A percentile compares a stretch with the other conserved stretches of the same genome.
Conservation (phyloP, 92 coral and sea anemone species). For the Zoanthus sociatus region DNA sequence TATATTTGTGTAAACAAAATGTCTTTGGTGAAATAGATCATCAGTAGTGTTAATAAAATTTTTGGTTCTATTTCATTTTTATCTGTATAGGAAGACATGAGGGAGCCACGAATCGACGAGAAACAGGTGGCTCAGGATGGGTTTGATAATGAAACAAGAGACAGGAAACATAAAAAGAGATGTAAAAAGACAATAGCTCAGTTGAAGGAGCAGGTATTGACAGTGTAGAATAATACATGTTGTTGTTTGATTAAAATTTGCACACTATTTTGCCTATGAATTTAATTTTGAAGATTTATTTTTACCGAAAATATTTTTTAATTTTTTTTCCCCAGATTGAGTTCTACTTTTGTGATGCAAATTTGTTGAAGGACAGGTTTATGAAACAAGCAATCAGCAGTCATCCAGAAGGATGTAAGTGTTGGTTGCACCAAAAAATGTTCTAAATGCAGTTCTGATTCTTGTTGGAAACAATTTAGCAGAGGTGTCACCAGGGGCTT, state of each 20-base stretch:
- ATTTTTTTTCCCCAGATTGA: slow-evolving; percentile 65
- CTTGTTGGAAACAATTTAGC: neutral
- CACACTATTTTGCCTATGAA: neutral
- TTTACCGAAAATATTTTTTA: too few relatives aligned
- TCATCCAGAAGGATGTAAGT: slow-evolving; percentile 94
- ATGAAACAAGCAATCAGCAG: slow-evolving; percentile 78
- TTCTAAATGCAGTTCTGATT: neutral
- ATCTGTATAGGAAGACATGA: slow-evolving; percentile 35
- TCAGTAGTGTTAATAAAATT: too few relatives aligned
- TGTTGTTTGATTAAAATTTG: too few relatives aligned
- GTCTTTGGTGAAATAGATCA: too few relatives aligned
- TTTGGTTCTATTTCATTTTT: neutral
- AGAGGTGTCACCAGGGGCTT: neutral
- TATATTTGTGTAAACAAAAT: too few relatives aligned
- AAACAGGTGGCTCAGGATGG: slow-evolving; percentile 23
- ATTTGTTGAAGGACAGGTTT: slow-evolving; percentile 91
- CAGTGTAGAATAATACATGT: too few relatives aligned
- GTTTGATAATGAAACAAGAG: slow-evolving; percentile 34
- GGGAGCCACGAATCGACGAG: slow-evolving; percentile 14
- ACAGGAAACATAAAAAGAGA: slow-evolving; percentile 85
- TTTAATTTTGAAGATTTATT: neutral
- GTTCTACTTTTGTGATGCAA: slow-evolving; percentile 96
- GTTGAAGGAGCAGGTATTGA: slow-evolving; percentile 81
- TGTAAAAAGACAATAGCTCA: slow-evolving; percentile 77
- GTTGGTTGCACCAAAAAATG: neutral